Evolutionary conservation across 2,113 vertebrate species (phyloP).

Genomic region (Zosterops borbonicus): DNA sequence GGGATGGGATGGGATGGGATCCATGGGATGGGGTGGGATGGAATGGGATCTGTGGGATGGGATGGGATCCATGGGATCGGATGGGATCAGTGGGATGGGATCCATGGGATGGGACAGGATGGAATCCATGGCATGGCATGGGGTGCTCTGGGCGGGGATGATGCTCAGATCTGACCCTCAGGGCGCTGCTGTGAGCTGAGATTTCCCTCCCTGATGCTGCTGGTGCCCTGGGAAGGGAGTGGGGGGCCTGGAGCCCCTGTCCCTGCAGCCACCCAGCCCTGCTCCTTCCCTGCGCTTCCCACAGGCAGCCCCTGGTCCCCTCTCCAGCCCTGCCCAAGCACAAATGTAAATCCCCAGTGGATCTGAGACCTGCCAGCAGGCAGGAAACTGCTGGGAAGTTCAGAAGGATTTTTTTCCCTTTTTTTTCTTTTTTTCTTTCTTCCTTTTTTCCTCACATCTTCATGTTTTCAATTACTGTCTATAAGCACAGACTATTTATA

Average conservation of each 20-base stretch:
- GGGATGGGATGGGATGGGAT: neutral
- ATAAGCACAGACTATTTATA: constrained; percentile 5
- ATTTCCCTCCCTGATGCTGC: neutral
- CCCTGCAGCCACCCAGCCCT: neutral
- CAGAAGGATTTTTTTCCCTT: neutral
- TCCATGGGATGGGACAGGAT: neutral
- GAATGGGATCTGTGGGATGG: no score
- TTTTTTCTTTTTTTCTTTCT: neutral
- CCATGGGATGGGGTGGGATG: neutral
- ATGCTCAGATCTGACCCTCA: neutral
- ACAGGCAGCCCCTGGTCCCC: neutral
- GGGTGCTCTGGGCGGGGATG: neutral
- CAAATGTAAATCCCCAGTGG: neutral
- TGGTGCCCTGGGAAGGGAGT: neutral
- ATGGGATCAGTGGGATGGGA: neutral
- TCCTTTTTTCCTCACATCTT: neutral
- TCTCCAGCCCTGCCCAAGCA: neutral
- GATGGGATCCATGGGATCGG: no score
- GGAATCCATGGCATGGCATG: no score
- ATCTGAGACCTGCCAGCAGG: neutral
- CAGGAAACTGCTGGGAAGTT: neutral
- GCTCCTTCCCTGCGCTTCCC: neutral
- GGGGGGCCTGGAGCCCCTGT: neutral
- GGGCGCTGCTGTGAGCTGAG: neutral
- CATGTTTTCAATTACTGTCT: neutral